Conservation (phyloP, 2,797 vertebrate genomes). For the Melanotaenia nigrans region DNA sequence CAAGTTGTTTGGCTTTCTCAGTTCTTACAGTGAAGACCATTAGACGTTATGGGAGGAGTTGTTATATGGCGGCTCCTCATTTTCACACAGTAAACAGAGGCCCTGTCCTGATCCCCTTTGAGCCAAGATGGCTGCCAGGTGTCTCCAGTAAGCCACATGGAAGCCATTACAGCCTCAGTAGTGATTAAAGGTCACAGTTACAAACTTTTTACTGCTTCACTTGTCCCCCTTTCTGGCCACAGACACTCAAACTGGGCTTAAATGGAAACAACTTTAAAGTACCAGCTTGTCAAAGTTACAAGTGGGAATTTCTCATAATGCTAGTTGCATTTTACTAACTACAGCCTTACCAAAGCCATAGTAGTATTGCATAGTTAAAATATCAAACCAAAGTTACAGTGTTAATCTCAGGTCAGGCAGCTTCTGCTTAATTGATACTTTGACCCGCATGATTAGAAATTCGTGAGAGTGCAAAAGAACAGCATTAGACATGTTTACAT, state of each 20-base stretch:
- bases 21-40: slow-evolving; percentile 24
- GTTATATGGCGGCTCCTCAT: slow-evolving; percentile 51
- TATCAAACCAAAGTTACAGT: background rate
- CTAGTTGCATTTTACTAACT: slow-evolving; percentile 22
- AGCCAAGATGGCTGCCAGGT: slow-evolving; percentile 77
- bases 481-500: background rate
- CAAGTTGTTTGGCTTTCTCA: background rate
- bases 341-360: slow-evolving; percentile 14
- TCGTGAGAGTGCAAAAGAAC: slow-evolving; percentile 3
- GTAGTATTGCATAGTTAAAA: background rate
- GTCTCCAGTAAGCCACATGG: slow-evolving; percentile 79
- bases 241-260: slow-evolving; percentile 52
- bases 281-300: slow-evolving; percentile 54
- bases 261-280: slow-evolving; percentile 57
- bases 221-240: slow-evolving; percentile 72
- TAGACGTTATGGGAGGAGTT: slow-evolving; percentile 29
- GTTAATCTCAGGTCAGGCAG: slow-evolving; percentile 13
- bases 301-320: slow-evolving; percentile 52
- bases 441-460: background rate
- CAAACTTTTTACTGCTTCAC: slow-evolving; percentile 78
- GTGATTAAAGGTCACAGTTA: slow-evolving; percentile 80
- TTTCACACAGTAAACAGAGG: slow-evolving; percentile 63
- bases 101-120: slow-evolving; percentile 54
- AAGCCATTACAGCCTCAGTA: slow-evolving; percentile 77
- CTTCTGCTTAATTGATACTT: slow-evolving; percentile 21